Base-by-base conservation (phyloP, 2,888 invertebrate genomes). In the Drosophila nr. medialis region DNA sequence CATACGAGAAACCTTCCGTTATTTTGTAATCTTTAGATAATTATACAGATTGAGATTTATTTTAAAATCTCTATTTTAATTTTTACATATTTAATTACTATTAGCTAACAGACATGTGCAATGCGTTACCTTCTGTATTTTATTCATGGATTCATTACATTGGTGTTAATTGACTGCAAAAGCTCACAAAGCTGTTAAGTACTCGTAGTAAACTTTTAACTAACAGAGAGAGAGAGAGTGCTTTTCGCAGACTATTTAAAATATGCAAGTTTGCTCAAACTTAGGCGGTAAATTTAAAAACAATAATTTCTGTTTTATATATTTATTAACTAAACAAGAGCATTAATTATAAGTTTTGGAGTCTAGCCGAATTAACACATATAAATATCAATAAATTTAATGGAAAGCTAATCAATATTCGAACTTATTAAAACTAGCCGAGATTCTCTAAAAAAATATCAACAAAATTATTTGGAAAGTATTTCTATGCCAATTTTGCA, bases 171-270 rank as follows among this genome's bases (percentile, higher is more conserved):
- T 50, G 7, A 21, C 29, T 61, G 38, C 50, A 29, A 40, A 60
- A 51, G 21, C 74, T 73, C 72, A 42, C 21, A 48, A 48, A 65
- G 18, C 74, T 72, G 74, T 49, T 70, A 40, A 29, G 0, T 30
- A 49, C 32, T 21, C 21, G 13, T 18, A 48, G 1, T 11, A 13
- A 21, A 36, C 8, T 27, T 55, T 60, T 54, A 66, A 15, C 15
- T 63, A 15, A 50, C 60, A 29, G 45, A 21, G 13, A n/a, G 18
- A 21, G 21, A 45, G 45, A 24, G 24, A 45, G 15, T 3, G 5
- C n/a, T 4, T 24, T 55, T 54, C 53, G 53, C 42, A 27, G 1
- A 2, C 40, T 45, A 15, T 24, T 15, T 45, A 45, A 24, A 15
- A 24, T 24, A 45, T 10, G 40, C 18, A 48, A 48, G 8, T 38